Conservation (phyloP, 1,140 invertebrate genomes). For the Drosophila pandora region DNA sequence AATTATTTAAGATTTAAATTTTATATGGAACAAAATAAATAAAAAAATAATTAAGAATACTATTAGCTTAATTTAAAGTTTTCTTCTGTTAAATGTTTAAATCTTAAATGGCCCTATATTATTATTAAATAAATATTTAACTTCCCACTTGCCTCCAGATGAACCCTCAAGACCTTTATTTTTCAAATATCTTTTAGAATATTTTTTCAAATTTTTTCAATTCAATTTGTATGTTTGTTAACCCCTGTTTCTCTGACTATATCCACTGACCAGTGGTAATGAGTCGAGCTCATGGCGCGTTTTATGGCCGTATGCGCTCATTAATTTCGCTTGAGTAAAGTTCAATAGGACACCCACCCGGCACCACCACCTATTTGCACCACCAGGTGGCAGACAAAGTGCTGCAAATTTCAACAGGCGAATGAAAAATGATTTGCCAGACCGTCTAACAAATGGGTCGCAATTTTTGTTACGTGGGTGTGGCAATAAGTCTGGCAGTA, state of each 20-base stretch:
- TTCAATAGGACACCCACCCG: constrained; percentile 56
- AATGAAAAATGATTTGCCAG: constrained; percentile 75
- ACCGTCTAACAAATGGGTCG: constrained; percentile 51
- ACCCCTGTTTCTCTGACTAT: not conserved
- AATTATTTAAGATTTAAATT: too few relatives aligned
- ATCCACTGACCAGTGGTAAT: constrained; percentile 24
- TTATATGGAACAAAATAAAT: too few relatives aligned
- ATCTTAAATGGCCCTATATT: too few relatives aligned
- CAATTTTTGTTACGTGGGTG: constrained; percentile 43
- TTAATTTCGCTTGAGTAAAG: constrained; percentile 76
- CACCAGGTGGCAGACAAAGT: constrained; percentile 54
- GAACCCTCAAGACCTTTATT: too few relatives aligned
- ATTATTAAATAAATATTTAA: too few relatives aligned
- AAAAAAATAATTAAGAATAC: too few relatives aligned
- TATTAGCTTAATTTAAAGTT: too few relatives aligned
- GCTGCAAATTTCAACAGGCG: constrained; percentile 69
- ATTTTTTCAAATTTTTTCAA: too few relatives aligned
- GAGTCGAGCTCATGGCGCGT: constrained; percentile 55
- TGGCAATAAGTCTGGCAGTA: constrained; percentile 10
- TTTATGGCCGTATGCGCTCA: constrained; percentile 70
- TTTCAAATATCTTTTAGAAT: too few relatives aligned
- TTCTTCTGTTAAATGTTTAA: too few relatives aligned
- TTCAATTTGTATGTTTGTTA: too few relatives aligned
- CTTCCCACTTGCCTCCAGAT: too few relatives aligned
- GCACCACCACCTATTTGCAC: not conserved